Conservation (phyloP, 2,888 invertebrate species). For the Cryptocephalus primarius region DNA sequence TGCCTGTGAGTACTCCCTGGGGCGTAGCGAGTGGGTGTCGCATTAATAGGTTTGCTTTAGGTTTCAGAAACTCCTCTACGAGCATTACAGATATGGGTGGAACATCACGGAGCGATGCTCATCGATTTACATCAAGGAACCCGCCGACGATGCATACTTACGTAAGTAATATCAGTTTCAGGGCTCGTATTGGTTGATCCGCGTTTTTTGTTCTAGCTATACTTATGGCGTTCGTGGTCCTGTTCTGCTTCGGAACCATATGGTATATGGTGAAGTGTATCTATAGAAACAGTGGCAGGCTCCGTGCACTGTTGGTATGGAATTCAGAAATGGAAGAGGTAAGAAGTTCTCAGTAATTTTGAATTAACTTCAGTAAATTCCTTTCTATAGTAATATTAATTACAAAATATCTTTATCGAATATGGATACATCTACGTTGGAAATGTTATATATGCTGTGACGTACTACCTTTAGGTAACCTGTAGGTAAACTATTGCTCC, state of each 20-base stretch:
- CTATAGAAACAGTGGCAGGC: slow-evolving; percentile 30
- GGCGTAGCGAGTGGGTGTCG: no score
- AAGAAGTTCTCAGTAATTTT: slow-evolving; percentile 6
- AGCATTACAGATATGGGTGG: slow-evolving; percentile 36
- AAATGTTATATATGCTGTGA: no score
- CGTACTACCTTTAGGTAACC: no score
- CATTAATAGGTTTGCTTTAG: slow-evolving; percentile 12
- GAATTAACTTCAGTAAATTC: no score
- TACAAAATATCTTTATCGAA: neutral
- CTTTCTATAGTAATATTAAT: slow-evolving; percentile 5
- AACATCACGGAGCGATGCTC: slow-evolving; percentile 29
- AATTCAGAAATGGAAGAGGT: slow-evolving; percentile 31
- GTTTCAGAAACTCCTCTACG: slow-evolving; percentile 27
- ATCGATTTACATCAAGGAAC: slow-evolving; percentile 30
- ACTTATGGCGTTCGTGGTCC: slow-evolving; percentile 34
- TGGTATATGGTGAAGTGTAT: slow-evolving; percentile 39
- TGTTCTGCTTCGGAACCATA: slow-evolving; percentile 36
- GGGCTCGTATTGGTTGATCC: neutral
- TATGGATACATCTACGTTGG: no score
- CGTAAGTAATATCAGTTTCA: slow-evolving; percentile 25
- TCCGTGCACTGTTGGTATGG: slow-evolving; percentile 21
- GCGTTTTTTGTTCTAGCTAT: slow-evolving; percentile 29
- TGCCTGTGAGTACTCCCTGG: neutral
- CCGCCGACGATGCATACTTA: slow-evolving; percentile 36
- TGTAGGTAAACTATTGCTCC: no score